Evolutionary conservation across 2,797 vertebrate genomes (phyloP), one percentile per base, ranked within the genome.

Genomic region (Columba guinea): DNA sequence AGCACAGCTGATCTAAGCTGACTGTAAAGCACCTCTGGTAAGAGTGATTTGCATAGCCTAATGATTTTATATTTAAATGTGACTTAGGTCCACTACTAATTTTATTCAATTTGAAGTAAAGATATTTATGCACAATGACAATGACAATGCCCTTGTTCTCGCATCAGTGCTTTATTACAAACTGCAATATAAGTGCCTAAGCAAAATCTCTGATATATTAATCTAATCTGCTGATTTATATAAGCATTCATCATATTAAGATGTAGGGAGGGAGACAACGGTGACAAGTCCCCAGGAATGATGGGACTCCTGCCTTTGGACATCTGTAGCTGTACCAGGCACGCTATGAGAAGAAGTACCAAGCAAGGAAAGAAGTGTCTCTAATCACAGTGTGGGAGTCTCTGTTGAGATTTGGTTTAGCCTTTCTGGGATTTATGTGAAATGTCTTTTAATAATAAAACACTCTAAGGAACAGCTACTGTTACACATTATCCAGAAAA

Each of bases 11-110:
- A 80, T 89, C 74, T 96, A 95, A 95, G 88, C 85, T 85, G 87
- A 62, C 87, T 93, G 39, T 79, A 89, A 95, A 95, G 80, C 69
- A 90, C 53, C 69, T 95, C 77, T 94, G 73, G 70, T 71, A 94
- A 92, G 62, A 92, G 48, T 89, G 69, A 94, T 96, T 95, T 95
- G 76, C 70, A 44, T 82, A 80, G 79, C 30, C 86, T 95, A 94
- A 93, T 90, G 63, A 91, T 93, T 73, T 95, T 96, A 58, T 37
- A 87, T 96, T 87, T 92, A 93, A 93, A 95, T 94, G 32, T 18
- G 11, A 82, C 60, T 87, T 94, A 90, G 44, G 21, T 53, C 71
- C 3, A 5, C 53, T 71, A 73, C 89, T 94, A 81, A 82, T 84
- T 91, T 93, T 87, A 64, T 84, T 95, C 85, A 28, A 34, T 93